Evolutionary conservation across 2,888 invertebrate genomes (phyloP).

Genomic region (Hetaerina titia): DNA sequence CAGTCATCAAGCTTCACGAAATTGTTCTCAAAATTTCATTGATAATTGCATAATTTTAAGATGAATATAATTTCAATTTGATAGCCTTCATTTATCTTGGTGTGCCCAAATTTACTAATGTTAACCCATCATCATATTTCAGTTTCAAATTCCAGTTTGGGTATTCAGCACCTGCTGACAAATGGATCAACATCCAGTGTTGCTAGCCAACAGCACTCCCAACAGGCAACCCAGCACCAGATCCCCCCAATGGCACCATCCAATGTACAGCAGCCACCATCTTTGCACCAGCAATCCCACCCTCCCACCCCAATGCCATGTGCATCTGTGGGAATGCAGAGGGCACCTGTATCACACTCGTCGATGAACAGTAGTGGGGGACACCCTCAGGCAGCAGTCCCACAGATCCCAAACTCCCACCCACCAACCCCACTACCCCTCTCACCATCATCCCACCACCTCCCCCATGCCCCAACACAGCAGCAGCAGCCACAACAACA

Average conservation of each 20-base stretch:
- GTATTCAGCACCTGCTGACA: conserved; percentile 48
- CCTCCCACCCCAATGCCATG: conserved; percentile 4
- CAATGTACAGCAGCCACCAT: conserved; percentile 33
- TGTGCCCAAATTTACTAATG: neutral
- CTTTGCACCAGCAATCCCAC: conserved; percentile 40
- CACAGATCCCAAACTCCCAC: conserved; percentile 81
- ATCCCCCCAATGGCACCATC: conserved; percentile 28
- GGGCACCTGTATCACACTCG: neutral
- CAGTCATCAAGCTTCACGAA: too few species aligned
- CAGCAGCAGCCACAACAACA: neutral
- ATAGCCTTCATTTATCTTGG: neutral
- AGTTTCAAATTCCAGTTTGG: conserved; percentile 40
- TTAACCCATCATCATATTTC: neutral
- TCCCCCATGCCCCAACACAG: neutral
- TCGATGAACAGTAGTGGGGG: neutral
- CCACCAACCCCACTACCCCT: conserved; percentile 77
- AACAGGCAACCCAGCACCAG: conserved; percentile 37
- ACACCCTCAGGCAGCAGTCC: neutral
- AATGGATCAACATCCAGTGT: conserved; percentile 35
- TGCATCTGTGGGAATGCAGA: conserved; percentile 13
- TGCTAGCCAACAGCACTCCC: conserved; percentile 3
- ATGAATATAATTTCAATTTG: neutral
- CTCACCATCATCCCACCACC: conserved; percentile 71
- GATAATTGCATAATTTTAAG: neutral
- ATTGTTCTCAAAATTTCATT: neutral